Evolutionary conservation across 2,113 vertebrate genomes (phyloP).

Genomic region (Chrysochloris asiatica): DNA sequence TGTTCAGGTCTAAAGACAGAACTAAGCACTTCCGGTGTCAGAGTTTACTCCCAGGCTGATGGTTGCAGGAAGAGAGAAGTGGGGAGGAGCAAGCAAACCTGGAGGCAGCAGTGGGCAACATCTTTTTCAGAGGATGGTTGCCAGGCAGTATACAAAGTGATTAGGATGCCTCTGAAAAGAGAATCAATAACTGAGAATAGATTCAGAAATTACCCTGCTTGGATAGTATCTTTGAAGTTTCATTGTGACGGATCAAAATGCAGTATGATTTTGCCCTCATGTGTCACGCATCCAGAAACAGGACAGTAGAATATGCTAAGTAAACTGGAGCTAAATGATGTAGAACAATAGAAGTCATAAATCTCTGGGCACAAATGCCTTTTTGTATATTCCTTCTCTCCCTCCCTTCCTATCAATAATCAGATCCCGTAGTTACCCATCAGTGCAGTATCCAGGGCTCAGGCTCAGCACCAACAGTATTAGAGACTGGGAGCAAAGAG

Average conservation of each 20-base stretch:
- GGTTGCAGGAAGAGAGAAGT: background rate
- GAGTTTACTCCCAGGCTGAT: background rate
- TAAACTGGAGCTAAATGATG: background rate
- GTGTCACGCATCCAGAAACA: background rate
- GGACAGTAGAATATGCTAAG: slow-evolving; percentile 10
- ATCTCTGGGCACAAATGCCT: slow-evolving; percentile 16
- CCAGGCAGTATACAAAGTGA: background rate
- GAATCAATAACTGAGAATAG: background rate
- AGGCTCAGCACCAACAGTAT: background rate
- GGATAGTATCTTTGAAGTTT: background rate
- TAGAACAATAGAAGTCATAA: background rate
- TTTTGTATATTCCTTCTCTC: background rate
- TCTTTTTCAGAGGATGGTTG: background rate
- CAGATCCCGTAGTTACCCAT: background rate
- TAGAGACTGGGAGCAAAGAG: background rate
- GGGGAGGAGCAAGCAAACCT: background rate
- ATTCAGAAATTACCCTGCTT: background rate
- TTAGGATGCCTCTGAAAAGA: background rate
- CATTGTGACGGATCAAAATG: background rate
- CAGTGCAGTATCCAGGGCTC: background rate
- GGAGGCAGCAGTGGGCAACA: background rate
- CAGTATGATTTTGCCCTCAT: background rate
- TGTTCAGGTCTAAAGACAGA: background rate
- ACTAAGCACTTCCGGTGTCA: background rate
- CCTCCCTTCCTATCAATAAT: too few species aligned